Evolutionary conservation across 2,113 vertebrate species (phyloP).

Genomic region (Perognathus longimembris): DNA sequence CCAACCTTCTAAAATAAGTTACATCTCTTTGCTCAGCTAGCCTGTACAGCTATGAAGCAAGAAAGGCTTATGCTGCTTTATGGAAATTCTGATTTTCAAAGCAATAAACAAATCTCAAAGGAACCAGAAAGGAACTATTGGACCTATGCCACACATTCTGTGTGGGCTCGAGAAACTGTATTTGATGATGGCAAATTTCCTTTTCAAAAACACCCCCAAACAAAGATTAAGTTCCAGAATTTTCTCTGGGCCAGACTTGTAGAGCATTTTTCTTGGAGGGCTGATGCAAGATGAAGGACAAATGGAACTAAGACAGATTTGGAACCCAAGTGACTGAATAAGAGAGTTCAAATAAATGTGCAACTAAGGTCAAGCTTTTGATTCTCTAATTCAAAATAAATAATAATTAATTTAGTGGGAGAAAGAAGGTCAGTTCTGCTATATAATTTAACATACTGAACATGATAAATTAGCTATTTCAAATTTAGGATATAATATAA

Average conservation of each 20-base stretch:
- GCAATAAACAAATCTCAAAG: slow-evolving; percentile 83
- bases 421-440: background rate
- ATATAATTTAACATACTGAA: background rate
- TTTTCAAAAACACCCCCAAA: slow-evolving; percentile 78
- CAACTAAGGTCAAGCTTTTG: background rate
- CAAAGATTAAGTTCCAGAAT: slow-evolving; percentile 78
- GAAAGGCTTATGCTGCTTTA: slow-evolving; percentile 63
- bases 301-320: slow-evolving; percentile 46
- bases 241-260: slow-evolving; percentile 69
- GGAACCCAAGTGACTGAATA: slow-evolving; percentile 13
- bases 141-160: slow-evolving; percentile 76
- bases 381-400: slow-evolving; percentile 44
- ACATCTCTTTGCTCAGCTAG: slow-evolving; percentile 70
- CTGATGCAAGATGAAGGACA: slow-evolving; percentile 58
- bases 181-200: slow-evolving; percentile 81
- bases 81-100: slow-evolving; percentile 82
- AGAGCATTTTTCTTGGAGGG: slow-evolving; percentile 71
- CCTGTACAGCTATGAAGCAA: slow-evolving; percentile 64
- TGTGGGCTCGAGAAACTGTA: slow-evolving; percentile 75
- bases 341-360: slow-evolving; percentile 20
- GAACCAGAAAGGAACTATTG: slow-evolving; percentile 79
- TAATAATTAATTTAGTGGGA: background rate
- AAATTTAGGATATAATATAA: slow-evolving; percentile 44
- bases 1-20: slow-evolving; percentile 56
- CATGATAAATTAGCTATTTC: slow-evolving; percentile 28